These are phyloP conservation scores for Chiloscyllium punctatum DNA, from an alignment of 2,797 vertebrate genomes.

Conservation along the genomic window DNA sequence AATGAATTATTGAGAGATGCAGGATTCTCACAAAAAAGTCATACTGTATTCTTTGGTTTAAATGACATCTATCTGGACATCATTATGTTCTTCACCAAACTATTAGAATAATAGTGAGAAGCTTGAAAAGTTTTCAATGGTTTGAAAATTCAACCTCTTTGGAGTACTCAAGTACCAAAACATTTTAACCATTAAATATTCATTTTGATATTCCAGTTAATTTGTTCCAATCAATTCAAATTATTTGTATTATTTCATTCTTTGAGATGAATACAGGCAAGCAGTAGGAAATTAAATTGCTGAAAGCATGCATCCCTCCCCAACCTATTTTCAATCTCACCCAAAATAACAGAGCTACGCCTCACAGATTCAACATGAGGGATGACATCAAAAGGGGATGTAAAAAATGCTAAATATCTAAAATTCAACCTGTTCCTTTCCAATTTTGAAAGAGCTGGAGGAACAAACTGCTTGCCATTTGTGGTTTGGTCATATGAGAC, in stretches of 20 bases:
- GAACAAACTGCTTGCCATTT: not conserved
- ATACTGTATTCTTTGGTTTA: not conserved
- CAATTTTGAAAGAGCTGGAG: not conserved
- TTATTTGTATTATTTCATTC: not conserved
- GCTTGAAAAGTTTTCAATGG: not conserved
- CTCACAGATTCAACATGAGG: not conserved
- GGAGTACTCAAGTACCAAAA: not conserved
- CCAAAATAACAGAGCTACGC: not conserved
- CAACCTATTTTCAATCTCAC: not conserved
- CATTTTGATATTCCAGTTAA: conserved; percentile 30
- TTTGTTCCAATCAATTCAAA: conserved; percentile 32
- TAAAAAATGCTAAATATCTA: not conserved
- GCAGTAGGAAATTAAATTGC: not conserved
- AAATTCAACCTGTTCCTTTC: not conserved
- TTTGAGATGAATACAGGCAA: not conserved
- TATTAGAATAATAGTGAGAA: not conserved
- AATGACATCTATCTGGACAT: not conserved
- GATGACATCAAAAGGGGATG: too few species aligned
- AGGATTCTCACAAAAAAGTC: not conserved
- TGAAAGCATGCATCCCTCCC: not conserved
- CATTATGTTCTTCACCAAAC: not conserved
- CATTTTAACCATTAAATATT: conserved; percentile 34
- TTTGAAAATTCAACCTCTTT: not conserved
- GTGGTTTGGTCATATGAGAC: too few species aligned
- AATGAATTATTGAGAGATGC: not conserved